Conservation (phyloP, 2,797 vertebrate species). For the Spinus olivaceus region DNA sequence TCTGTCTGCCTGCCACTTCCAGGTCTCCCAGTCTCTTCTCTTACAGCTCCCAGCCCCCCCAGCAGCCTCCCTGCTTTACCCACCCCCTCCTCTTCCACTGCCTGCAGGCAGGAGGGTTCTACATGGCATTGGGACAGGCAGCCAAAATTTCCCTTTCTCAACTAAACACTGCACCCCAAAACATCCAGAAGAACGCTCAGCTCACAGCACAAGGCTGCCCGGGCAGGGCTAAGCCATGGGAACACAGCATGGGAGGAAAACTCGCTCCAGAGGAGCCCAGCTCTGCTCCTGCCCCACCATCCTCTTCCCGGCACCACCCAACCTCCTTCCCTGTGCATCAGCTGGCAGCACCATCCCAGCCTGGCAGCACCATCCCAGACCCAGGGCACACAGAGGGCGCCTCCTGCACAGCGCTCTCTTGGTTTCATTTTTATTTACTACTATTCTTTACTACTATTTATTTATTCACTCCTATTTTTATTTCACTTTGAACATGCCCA, state of each 20-base stretch:
- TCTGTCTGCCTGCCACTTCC: constrained; percentile 62
- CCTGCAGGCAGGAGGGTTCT: not conserved
- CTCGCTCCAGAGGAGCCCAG: not conserved
- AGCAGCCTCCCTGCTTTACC: not conserved
- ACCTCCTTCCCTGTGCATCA: not conserved
- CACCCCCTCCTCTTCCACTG: not conserved
- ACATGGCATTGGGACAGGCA: not conserved
- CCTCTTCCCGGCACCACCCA: not conserved
- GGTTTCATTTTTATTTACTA: constrained; percentile 50
- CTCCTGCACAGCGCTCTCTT: not conserved
- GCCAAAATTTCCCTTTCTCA: not conserved
- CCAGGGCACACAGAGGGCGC: not conserved
- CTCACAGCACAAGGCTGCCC: accelerated
- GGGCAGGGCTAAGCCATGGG: not conserved
- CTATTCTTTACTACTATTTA: constrained; percentile 60
- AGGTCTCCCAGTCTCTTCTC: constrained; percentile 49
- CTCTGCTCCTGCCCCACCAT: not conserved
- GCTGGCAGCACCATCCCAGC: not conserved
- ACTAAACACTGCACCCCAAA: not conserved
- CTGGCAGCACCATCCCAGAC: not conserved
- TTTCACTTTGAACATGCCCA: constrained; percentile 60
- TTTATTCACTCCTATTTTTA: constrained; percentile 64
- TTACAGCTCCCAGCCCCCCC: not conserved
- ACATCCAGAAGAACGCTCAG: accelerated
- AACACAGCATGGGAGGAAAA: accelerated